Conservation (phyloP, 2,113 vertebrate genomes). For the Oenanthe oenanthe region DNA sequence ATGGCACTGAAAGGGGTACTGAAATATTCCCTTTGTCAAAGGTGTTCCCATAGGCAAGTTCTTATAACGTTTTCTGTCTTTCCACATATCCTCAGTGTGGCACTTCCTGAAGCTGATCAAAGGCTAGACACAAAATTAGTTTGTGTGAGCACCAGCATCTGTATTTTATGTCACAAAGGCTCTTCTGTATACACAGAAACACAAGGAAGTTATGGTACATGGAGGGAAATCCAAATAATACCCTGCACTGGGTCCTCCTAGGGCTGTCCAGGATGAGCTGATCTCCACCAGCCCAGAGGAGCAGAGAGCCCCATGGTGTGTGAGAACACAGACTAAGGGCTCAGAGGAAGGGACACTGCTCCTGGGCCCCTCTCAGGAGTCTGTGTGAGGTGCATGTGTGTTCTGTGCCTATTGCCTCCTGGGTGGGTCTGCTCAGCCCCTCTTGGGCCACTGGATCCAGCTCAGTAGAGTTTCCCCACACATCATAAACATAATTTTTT, state of each 20-base stretch:
- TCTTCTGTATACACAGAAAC: neutral
- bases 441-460: neutral
- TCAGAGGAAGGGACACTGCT: neutral
- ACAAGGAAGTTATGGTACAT: neutral
- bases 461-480: neutral
- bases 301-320: rapidly evolving
- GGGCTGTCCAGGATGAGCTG: rapidly evolving
- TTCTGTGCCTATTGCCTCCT: neutral
- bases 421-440: neutral
- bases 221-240: neutral
- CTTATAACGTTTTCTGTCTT: neutral
- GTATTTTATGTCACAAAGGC: neutral
- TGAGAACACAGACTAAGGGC: neutral
- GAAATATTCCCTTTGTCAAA: neutral
- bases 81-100: neutral
- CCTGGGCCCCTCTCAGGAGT: neutral
- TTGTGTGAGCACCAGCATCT: neutral
- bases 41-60: neutral
- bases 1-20: neutral
- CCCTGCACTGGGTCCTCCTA: neutral
- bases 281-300: neutral
- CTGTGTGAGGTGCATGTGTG: neutral
- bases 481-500: neutral
- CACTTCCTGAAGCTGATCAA: neutral
- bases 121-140: neutral